These are phyloP conservation scores for Zosterops pallidus DNA, from an alignment of 2,113 vertebrate species.

Conservation along the genomic window DNA sequence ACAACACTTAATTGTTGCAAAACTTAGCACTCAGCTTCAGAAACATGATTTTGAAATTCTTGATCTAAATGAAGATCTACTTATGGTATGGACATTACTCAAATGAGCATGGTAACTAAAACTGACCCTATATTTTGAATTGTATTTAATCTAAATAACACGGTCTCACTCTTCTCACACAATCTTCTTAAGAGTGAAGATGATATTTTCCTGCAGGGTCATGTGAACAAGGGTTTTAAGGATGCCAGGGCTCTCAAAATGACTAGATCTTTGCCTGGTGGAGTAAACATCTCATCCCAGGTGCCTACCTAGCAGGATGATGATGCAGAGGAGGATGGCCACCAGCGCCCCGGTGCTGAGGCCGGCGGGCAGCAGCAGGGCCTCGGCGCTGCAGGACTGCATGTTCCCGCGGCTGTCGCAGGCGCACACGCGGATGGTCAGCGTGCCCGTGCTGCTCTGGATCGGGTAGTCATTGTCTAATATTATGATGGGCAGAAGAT, in stretches of 20 bases:
- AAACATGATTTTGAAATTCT: neutral
- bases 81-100: neutral
- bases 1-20: neutral
- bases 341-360: slow-evolving; percentile 79
- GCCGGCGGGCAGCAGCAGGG: slow-evolving; percentile 74
- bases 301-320: slow-evolving; percentile 73
- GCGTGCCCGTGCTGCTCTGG: slow-evolving; percentile 79
- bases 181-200: neutral
- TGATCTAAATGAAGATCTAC: neutral
- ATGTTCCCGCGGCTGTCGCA: slow-evolving; percentile 76
- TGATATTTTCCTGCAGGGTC: neutral
- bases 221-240: neutral
- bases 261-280: neutral
- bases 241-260: accelerated
- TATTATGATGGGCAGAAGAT: slow-evolving; percentile 78
- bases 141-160: neutral
- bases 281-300: neutral
- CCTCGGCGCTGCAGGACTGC: slow-evolving; percentile 77
- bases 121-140: neutral
- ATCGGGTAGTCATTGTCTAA: slow-evolving; percentile 82
- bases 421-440: slow-evolving; percentile 79
- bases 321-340: slow-evolving; percentile 79
- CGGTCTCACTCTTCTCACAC: neutral
- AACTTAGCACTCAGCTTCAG: neutral
- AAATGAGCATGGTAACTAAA: neutral